phyloP scores from a whole-genome alignment of 2,113 vertebrate genomes.

The Tympanuchus pallidicinctus region DNA sequence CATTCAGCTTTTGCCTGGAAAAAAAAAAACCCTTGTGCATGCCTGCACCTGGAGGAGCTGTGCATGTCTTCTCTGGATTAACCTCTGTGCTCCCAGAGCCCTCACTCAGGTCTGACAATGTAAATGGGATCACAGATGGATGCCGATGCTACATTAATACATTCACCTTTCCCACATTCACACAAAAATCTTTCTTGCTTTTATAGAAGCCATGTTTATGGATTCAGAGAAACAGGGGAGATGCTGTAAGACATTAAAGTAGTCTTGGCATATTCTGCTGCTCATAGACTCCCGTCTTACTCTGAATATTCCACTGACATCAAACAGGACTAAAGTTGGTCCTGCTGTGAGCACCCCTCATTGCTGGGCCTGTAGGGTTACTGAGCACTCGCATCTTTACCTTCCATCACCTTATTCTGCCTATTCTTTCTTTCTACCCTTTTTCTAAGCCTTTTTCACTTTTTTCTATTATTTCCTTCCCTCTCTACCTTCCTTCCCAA shows the following conservation, averaged over 20 bases:
- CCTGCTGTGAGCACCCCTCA: background rate
- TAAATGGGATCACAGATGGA: background rate
- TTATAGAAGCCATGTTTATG: background rate
- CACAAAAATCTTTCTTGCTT: background rate
- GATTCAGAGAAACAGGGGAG: background rate
- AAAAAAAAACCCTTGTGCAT: background rate
- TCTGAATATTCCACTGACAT: slow-evolving; percentile 7
- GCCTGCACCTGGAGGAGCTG: background rate
- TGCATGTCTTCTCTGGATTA: background rate
- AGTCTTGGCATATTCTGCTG: background rate
- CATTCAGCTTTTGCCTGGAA: background rate
- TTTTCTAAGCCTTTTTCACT: slow-evolving; percentile 13
- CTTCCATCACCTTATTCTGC: slow-evolving; percentile 27
- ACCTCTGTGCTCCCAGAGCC: background rate
- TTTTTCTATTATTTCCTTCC: slow-evolving; percentile 5
- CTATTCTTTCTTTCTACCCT: slow-evolving; percentile 16
- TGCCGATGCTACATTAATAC: background rate
- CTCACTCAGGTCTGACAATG: background rate
- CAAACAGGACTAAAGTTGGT: slow-evolving; percentile 18
- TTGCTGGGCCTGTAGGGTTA: background rate
- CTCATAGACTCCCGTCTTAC: background rate
- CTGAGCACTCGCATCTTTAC: background rate
- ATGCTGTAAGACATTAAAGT: background rate
- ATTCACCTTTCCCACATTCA: background rate
- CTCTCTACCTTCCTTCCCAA: background rate